Percentiles rank a stretch among this genome's conserved stretches.
phyloP scores from a whole-genome alignment of 1,140 invertebrate genomes.

The Arctopsyche grandis region DNA sequence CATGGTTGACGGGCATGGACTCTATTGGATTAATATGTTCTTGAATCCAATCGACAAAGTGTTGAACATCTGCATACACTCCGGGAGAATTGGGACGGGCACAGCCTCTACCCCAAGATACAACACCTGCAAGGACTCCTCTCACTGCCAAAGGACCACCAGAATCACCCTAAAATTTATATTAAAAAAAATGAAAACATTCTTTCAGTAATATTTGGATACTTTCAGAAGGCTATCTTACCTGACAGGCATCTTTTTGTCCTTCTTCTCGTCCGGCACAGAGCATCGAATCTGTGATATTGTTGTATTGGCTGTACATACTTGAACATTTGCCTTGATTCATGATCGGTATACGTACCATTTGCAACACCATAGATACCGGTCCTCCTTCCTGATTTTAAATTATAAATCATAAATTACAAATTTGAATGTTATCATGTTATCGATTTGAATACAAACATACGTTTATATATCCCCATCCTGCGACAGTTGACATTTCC shows the following conservation, averaged over 20 bases:
- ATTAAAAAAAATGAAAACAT: neutral
- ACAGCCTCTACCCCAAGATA: constrained; percentile 65
- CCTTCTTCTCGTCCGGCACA: constrained; percentile 55
- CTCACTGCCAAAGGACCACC: constrained; percentile 56
- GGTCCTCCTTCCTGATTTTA: constrained; percentile 36
- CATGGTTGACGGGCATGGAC: no score
- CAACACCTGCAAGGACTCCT: constrained; percentile 60
- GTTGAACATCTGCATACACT: constrained; percentile 60
- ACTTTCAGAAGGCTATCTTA: constrained; percentile 16
- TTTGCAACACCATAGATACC: constrained; percentile 33
- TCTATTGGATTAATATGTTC: neutral
- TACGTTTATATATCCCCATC: constrained; percentile 40
- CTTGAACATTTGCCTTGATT: constrained; percentile 15
- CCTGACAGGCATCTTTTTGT: constrained; percentile 56
- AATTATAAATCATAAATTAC: neutral
- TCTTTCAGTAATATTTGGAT: neutral
- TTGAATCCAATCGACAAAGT: constrained; percentile 33
- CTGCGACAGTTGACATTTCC: constrained; percentile 29
- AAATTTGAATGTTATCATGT: neutral
- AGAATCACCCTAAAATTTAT: constrained; percentile 55
- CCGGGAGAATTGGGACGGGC: constrained; percentile 63
- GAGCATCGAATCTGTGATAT: constrained; percentile 55
- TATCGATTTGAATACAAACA: neutral
- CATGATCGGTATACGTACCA: constrained; percentile 46
- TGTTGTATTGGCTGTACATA: constrained; percentile 31